phyloP scores from a whole-genome alignment of 2,888 invertebrate genomes.

The Tethea ocularis region DNA sequence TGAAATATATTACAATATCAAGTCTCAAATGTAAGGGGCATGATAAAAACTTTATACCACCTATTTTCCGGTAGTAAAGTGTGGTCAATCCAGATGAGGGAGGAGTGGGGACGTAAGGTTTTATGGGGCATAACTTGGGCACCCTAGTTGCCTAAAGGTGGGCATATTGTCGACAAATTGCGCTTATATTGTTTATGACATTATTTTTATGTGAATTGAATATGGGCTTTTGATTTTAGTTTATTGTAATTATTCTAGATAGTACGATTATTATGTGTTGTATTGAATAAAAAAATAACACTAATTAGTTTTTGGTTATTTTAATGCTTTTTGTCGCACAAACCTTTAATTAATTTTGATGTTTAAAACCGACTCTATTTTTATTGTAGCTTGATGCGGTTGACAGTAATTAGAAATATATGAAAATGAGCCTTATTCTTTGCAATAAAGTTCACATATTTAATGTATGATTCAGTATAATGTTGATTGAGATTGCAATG shows the following conservation, averaged over 20 bases:
- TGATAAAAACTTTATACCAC: slow-evolving; percentile 59
- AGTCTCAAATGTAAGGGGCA: slow-evolving; percentile 44
- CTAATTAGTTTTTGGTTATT: too few relatives aligned
- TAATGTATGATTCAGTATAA: too few relatives aligned
- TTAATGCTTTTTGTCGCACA: too few relatives aligned
- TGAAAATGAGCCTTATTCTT: too few relatives aligned
- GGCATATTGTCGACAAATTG: slow-evolving; percentile 27
- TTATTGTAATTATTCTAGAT: background rate
- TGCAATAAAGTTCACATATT: too few relatives aligned
- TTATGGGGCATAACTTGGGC: slow-evolving; percentile 53
- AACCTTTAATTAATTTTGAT: too few relatives aligned
- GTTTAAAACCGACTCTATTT: too few relatives aligned
- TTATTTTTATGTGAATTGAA: slow-evolving; percentile 4
- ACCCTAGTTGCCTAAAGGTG: slow-evolving; percentile 38
- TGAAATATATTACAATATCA: slow-evolving; percentile 40
- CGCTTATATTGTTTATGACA: background rate
- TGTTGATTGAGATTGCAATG: too few relatives aligned
- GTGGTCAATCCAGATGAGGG: slow-evolving; percentile 61
- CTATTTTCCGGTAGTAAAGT: slow-evolving; percentile 63
- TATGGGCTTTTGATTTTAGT: background rate
- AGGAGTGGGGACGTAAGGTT: slow-evolving; percentile 45
- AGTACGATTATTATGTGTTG: too few relatives aligned
- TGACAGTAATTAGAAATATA: too few relatives aligned
- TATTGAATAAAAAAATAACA: too few relatives aligned
- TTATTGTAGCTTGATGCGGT: too few relatives aligned